These are phyloP conservation scores for Erannis defoliaria DNA, from an alignment of 2,888 invertebrate genomes.

Conservation along the genomic window DNA sequence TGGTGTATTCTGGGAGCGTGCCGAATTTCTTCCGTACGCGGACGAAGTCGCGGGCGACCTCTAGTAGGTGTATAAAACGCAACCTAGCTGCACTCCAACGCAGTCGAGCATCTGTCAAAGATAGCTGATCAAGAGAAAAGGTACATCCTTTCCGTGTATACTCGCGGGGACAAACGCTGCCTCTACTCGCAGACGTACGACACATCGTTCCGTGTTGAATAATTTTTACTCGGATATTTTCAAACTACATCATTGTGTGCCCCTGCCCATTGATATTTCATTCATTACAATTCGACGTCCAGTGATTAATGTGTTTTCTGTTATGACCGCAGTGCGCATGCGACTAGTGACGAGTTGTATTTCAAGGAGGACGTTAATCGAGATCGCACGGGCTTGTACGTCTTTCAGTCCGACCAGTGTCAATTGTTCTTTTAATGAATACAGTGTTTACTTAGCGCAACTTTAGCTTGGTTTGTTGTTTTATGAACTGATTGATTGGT, in stretches of 20 bases:
- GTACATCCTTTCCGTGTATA: neutral
- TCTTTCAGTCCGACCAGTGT: slow-evolving; percentile 52
- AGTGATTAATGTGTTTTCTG: slow-evolving; percentile 79
- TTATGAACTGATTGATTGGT: slow-evolving; percentile 38
- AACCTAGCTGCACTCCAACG: too few species aligned
- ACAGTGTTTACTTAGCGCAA: slow-evolving; percentile 50
- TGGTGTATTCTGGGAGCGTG: too few species aligned
- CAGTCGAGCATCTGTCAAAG: neutral
- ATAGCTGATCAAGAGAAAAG: too few species aligned
- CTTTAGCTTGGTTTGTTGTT: slow-evolving; percentile 41
- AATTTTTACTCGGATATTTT: slow-evolving; percentile 69
- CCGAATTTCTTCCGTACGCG: too few species aligned
- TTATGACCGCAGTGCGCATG: slow-evolving; percentile 81
- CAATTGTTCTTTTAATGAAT: slow-evolving; percentile 55
- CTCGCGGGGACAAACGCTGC: neutral
- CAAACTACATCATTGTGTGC: slow-evolving; percentile 70
- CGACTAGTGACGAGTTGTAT: slow-evolving; percentile 67
- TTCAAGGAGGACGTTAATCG: slow-evolving; percentile 70
- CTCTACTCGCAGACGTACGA: slow-evolving; percentile 43
- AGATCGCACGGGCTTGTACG: slow-evolving; percentile 65
- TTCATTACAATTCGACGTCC: slow-evolving; percentile 60
- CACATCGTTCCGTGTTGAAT: slow-evolving; percentile 66
- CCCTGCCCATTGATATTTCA: slow-evolving; percentile 48
- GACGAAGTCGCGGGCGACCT: too few species aligned
- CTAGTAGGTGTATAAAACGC: too few species aligned